These are phyloP conservation scores for Heliornis fulica DNA, from an alignment of 2,113 vertebrate genomes.

Conservation along the genomic window DNA sequence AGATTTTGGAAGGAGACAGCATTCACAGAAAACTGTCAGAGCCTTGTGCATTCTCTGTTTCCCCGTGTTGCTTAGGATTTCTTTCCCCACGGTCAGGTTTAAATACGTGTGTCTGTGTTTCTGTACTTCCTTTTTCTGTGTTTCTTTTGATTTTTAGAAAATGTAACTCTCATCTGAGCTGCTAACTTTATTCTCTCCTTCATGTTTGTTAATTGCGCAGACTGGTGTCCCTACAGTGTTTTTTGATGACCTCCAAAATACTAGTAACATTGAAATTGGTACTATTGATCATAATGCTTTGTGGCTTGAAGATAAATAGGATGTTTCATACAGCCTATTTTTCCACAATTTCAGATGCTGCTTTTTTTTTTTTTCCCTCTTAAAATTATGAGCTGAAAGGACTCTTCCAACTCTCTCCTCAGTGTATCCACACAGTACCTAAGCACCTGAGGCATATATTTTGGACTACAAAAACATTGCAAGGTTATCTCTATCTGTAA, in stretches of 20 bases:
- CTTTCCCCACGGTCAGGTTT: neutral
- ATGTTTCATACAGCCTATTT: neutral
- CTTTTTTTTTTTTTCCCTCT: neutral
- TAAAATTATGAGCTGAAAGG: neutral
- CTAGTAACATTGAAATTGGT: neutral
- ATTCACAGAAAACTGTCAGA: neutral
- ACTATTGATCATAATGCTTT: neutral
- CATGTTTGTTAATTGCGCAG: neutral
- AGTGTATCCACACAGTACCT: neutral
- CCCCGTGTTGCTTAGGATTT: neutral
- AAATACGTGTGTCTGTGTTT: neutral
- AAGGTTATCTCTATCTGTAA: neutral
- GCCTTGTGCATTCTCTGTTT: neutral
- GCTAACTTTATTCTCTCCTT: neutral
- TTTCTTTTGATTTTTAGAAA: neutral
- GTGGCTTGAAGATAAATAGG: neutral
- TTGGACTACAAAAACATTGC: neutral
- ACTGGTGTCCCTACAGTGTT: neutral
- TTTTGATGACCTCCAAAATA: neutral
- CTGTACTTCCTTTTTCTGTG: rapidly evolving
- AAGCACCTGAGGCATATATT: neutral
- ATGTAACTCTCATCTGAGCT: neutral
- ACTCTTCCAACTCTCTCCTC: neutral
- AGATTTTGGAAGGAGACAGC: neutral
- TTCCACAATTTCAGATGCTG: neutral